phyloP scores from a whole-genome alignment of 2,113 vertebrate genomes.

The Syngnathus typhle region DNA sequence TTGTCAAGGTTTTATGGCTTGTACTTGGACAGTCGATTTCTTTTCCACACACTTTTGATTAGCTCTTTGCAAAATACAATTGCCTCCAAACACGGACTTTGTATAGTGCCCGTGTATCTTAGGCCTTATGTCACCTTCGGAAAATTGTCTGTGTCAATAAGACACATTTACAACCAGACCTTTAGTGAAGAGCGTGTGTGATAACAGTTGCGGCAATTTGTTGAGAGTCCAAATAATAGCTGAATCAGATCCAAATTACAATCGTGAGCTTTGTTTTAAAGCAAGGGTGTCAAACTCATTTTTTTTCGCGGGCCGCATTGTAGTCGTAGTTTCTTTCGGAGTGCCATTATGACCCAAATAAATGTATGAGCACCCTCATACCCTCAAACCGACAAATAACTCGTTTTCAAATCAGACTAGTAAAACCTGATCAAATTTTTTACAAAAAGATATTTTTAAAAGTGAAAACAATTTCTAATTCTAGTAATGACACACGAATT shows the following conservation, averaged over 20 bases:
- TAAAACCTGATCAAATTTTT: no score
- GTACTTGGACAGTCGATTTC: not conserved
- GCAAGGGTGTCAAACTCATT: no score
- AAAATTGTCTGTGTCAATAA: conserved; percentile 19
- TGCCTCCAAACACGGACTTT: no score
- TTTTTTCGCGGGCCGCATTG: no score
- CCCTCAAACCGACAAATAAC: no score
- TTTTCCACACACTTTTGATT: not conserved
- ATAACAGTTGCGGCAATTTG: not conserved
- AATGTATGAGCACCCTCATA: no score
- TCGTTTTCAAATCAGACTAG: no score
- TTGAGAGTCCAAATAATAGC: not conserved
- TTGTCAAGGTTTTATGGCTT: not conserved
- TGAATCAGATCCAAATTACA: not conserved
- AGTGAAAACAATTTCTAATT: no score
- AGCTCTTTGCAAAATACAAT: not conserved
- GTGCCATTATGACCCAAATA: no score
- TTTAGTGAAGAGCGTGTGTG: conserved; percentile 18
- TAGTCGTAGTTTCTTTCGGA: no score
- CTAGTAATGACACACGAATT: no score
- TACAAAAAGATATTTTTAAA: no score
- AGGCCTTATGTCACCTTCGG: conserved; percentile 27
- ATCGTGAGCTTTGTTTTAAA: not conserved
- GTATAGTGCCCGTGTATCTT: conserved; percentile 7
- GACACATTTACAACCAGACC: conserved; percentile 16